Percentiles rank a stretch among this genome's conserved stretches.
Evolutionary conservation across 2,797 vertebrate genomes (phyloP).

Genomic region (Moxostoma hubbsi): DNA sequence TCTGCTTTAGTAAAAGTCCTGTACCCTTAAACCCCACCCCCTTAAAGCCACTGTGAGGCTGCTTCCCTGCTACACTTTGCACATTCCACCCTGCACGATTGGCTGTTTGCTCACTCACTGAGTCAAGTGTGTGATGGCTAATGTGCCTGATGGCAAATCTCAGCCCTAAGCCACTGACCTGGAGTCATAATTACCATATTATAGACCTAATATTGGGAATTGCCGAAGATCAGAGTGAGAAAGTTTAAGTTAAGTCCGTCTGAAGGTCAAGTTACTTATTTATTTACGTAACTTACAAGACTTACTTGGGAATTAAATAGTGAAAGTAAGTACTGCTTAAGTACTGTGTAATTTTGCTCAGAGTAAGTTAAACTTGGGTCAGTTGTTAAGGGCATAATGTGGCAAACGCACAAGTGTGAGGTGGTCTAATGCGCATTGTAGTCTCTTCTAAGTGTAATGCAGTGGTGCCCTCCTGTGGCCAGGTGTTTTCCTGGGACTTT

Average conservation of each 20-base stretch:
- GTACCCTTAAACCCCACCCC: slow-evolving; percentile 9
- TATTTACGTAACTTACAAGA: too few relatives aligned
- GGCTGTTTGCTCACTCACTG: slow-evolving; percentile 73
- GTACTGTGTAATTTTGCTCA: too few relatives aligned
- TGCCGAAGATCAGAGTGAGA: neutral
- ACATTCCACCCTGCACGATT: slow-evolving; percentile 78
- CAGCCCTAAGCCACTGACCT: slow-evolving; percentile 50
- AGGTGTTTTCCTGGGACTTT: slow-evolving; percentile 88
- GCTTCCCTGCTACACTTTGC: slow-evolving; percentile 69
- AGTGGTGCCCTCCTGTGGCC: slow-evolving; percentile 85
- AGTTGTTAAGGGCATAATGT: slow-evolving; percentile 43
- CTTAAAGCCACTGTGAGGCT: slow-evolving; percentile 62
- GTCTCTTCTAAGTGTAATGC: slow-evolving; percentile 88
- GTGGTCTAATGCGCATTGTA: slow-evolving; percentile 84
- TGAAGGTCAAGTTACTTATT: too few relatives aligned
- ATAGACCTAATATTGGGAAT: neutral
- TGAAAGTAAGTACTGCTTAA: neutral
- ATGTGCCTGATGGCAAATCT: slow-evolving; percentile 41
- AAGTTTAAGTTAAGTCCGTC: neutral
- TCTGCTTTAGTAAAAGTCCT: slow-evolving; percentile 49
- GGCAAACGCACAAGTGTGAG: slow-evolving; percentile 65
- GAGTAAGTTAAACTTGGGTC: slow-evolving; percentile 32
- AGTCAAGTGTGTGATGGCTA: slow-evolving; percentile 65
- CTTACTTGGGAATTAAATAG: too few relatives aligned
- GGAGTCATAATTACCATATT: slow-evolving; percentile 16